These are phyloP conservation scores for Jaculus jaculus DNA, from an alignment of 2,113 vertebrate species.

Conservation along the genomic window DNA sequence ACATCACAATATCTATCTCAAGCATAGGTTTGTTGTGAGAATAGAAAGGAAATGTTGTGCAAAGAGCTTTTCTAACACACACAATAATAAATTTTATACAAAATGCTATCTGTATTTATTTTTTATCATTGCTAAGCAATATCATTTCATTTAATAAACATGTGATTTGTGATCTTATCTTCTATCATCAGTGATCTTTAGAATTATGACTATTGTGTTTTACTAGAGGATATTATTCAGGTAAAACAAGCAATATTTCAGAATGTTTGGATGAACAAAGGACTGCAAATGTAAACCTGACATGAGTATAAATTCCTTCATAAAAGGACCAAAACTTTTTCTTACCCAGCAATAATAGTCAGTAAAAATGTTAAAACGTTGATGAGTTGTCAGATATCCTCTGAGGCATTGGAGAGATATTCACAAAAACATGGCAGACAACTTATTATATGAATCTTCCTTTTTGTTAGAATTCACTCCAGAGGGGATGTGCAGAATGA, in stretches of 20 bases:
- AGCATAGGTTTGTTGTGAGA: not conserved
- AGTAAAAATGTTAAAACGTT: not conserved
- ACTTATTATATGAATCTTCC: not conserved
- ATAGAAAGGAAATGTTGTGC: not conserved
- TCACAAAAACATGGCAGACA: not conserved
- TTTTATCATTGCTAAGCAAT: not conserved
- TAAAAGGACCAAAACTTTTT: not conserved
- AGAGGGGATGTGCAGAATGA: too few species aligned
- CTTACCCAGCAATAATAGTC: not conserved
- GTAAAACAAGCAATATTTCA: not conserved
- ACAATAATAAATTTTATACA: not conserved
- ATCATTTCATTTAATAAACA: not conserved
- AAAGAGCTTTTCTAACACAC: not conserved
- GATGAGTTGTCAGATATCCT: not conserved
- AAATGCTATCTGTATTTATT: not conserved
- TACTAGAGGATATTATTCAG: not conserved
- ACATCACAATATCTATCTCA: not conserved
- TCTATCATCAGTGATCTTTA: not conserved
- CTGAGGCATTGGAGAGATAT: not conserved
- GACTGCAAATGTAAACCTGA: not conserved
- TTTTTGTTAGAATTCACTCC: not conserved
- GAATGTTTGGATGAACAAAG: not conserved
- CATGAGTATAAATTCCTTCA: not conserved
- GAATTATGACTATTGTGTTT: not conserved
- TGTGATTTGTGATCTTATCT: not conserved